phyloP scores from a whole-genome alignment of 2,888 invertebrate genomes.

The Drosophila ezoana region DNA sequence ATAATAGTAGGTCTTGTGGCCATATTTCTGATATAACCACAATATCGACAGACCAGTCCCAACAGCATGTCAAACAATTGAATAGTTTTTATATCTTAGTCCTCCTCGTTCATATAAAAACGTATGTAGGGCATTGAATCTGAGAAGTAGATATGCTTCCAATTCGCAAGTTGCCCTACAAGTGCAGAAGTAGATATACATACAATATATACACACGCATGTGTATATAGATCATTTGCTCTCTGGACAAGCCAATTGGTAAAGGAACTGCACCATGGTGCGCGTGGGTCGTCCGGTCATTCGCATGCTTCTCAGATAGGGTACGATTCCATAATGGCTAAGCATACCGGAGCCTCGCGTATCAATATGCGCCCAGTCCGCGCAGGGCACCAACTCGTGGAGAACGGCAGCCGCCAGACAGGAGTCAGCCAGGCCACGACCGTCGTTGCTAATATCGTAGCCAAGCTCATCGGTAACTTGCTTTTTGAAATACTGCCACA shows the following conservation, averaged over 20 bases:
- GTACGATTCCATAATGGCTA: conserved; percentile 86
- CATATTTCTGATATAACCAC: conserved; percentile 6
- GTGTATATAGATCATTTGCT: conserved; percentile 31
- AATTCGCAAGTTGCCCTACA: not conserved
- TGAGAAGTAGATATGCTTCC: not conserved
- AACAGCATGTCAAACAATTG: not conserved
- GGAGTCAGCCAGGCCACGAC: conserved; percentile 86
- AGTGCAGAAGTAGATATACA: not conserved
- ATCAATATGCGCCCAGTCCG: conserved; percentile 90
- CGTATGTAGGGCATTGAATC: not conserved
- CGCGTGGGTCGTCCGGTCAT: conserved; percentile 88
- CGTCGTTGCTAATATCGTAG: conserved; percentile 88
- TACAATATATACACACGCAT: no score
- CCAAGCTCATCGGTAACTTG: conserved; percentile 80
- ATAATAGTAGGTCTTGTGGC: no score
- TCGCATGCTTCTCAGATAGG: conserved; percentile 87
- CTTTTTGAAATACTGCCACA: conserved; percentile 85
- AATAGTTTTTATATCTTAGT: not conserved
- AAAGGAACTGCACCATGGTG: conserved; percentile 86
- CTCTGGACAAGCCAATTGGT: conserved; percentile 84
- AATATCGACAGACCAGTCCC: not conserved
- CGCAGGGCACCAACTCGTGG: conserved; percentile 88
- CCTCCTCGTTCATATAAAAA: not conserved
- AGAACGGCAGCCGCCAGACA: conserved; percentile 90
- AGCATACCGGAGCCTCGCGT: conserved; percentile 89